Evolutionary conservation across 2,113 vertebrate genomes (phyloP), one percentile per base, ranked within the genome.

Genomic region (Antennarius striatus): DNA sequence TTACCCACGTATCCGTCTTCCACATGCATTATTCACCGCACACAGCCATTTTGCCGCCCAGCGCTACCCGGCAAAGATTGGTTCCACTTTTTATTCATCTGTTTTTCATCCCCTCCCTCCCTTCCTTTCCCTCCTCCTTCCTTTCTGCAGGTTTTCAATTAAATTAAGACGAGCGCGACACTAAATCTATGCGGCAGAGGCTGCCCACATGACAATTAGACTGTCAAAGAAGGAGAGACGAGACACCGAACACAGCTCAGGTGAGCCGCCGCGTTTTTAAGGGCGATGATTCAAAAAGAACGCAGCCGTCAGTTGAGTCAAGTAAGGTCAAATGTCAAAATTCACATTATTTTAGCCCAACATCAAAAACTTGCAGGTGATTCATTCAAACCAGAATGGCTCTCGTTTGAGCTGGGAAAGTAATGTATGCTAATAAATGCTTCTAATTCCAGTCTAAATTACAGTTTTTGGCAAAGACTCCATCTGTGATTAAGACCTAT

Each of bases 201-300:
- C 83, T 84, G 83, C 88, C 86, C 86, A 92, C 89, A 91, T 89
- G 88, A 93, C 91, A 92, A 93, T 93, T 93, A 93, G 89, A 91
- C 75, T 84, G 83, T 78, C 75, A 81, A 77, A 84, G 79, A 68
- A 70, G 71, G 16, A 72, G 62, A 71, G 73, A 80, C 40, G 11
- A 81, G 84, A 84, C 78, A 84, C 84, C 9, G 83, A 75, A 71
- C 56, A 69, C 54, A 73, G 62, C 58, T 58, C 81, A 84, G 84
- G 86, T 86, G 71, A 76, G 79, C 49, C 58, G 63, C 60, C 74
- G 85, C 63, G 59, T 73, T 78, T 70, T 82, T 79, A 75, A 63
- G 63, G 56, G 11, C 55, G 14, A 57, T 22, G 32, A 36, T 36
- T 36, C 7, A 5, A 36, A 22, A 36, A 36, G 5, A 36, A 36